Conservation (phyloP, 2,113 vertebrate species). For the Vidua macroura region DNA sequence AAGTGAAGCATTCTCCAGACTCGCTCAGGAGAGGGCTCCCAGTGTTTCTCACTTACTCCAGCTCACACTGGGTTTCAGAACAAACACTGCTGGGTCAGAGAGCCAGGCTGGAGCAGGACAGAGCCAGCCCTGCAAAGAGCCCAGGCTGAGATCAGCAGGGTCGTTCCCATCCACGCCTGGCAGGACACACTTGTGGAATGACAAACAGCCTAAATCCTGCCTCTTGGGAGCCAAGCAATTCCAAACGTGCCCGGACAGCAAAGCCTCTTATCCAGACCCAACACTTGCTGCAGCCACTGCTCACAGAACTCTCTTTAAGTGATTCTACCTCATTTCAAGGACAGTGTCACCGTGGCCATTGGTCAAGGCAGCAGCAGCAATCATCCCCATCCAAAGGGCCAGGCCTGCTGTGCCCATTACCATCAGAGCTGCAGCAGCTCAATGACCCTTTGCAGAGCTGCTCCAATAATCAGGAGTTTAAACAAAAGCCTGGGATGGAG, state of each 20-base stretch:
- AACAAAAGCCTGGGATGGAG: background rate
- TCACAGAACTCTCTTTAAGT: background rate
- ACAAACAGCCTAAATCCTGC: background rate
- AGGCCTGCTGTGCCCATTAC: conserved; percentile 18
- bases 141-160: background rate
- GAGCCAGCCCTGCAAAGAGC: background rate
- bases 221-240: background rate
- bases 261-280: background rate
- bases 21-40: background rate
- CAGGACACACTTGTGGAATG: background rate
- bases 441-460: conserved; percentile 23
- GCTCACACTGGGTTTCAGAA: background rate
- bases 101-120: background rate
- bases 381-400: background rate
- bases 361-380: conserved; percentile 33
- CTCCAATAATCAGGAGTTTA: background rate
- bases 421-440: conserved; percentile 8
- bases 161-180: background rate
- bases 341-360: background rate
- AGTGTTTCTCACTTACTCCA: background rate
- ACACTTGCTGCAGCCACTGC: conserved; percentile 4
- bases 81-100: background rate
- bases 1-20: background rate
- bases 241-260: conserved; percentile 1
- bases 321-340: conserved; percentile 16